These are phyloP conservation scores for Cathartes aura DNA, from an alignment of 2,113 vertebrate genomes.

Conservation along the genomic window DNA sequence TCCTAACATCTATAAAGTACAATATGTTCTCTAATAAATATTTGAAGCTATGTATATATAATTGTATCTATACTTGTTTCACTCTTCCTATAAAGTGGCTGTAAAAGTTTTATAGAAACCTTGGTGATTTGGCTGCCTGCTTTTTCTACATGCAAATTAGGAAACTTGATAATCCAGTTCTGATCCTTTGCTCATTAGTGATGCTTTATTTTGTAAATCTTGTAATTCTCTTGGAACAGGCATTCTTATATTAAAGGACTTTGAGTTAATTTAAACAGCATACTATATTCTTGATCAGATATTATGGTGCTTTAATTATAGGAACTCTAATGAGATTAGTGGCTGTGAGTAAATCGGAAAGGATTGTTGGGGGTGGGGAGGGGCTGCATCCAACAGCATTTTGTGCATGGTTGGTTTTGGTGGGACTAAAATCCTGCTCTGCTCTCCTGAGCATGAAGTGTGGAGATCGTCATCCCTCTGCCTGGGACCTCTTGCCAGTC, in stretches of 20 bases:
- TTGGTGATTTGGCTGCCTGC: background rate
- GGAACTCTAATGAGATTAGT: conserved; percentile 30
- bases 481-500: background rate
- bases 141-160: background rate
- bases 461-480: background rate
- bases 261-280: background rate
- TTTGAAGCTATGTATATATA: background rate
- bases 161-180: conserved; percentile 45
- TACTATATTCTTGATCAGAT: background rate
- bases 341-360: background rate
- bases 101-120: background rate
- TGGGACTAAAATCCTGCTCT: background rate
- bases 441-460: background rate
- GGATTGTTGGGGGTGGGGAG: background rate
- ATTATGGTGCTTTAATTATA: conserved; percentile 36
- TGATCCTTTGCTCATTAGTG: background rate
- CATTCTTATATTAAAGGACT: background rate
- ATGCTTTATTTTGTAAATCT: conserved; percentile 15
- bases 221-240: background rate
- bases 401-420: background rate
- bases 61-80: background rate
- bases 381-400: accelerated
- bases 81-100: background rate
- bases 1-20: background rate
- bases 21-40: background rate